phyloP scores from a whole-genome alignment of 2,113 vertebrate genomes.

The Megaceryle maxima region DNA sequence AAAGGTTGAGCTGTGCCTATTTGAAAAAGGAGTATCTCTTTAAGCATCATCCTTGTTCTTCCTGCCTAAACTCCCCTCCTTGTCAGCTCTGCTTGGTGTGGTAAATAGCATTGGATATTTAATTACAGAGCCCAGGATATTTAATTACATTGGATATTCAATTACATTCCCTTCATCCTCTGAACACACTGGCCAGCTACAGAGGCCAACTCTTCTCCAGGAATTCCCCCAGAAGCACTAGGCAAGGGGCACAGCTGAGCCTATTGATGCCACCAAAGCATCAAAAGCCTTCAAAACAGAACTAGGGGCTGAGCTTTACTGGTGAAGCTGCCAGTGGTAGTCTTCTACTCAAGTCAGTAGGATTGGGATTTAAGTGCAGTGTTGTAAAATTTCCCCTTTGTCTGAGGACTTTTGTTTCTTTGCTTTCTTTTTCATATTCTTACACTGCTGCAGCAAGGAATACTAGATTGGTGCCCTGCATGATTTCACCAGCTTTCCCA shows the following conservation, averaged over 20 bases:
- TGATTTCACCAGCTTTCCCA: background rate
- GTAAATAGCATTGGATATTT: background rate
- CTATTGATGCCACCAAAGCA: background rate
- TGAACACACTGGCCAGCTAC: background rate
- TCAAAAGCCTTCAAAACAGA: background rate
- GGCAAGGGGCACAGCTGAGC: background rate
- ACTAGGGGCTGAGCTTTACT: background rate
- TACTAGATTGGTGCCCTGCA: background rate
- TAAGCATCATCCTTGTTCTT: background rate
- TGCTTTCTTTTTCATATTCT: background rate
- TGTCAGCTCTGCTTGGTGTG: background rate
- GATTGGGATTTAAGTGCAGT: background rate
- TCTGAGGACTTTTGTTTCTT: background rate
- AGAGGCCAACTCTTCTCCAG: background rate
- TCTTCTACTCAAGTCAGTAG: background rate
- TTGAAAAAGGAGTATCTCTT: background rate
- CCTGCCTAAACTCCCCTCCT: background rate
- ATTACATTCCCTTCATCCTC: background rate
- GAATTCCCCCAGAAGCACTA: background rate
- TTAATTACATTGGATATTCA: background rate
- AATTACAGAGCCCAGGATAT: background rate
- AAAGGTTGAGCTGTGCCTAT: background rate
- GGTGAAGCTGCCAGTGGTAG: accelerated
- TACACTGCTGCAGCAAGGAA: background rate
- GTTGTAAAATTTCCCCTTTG: background rate